A percentile compares a stretch with the other conserved stretches of the same genome.
Conservation (phyloP, 2,113 vertebrate species). For the Procavia capensis region DNA sequence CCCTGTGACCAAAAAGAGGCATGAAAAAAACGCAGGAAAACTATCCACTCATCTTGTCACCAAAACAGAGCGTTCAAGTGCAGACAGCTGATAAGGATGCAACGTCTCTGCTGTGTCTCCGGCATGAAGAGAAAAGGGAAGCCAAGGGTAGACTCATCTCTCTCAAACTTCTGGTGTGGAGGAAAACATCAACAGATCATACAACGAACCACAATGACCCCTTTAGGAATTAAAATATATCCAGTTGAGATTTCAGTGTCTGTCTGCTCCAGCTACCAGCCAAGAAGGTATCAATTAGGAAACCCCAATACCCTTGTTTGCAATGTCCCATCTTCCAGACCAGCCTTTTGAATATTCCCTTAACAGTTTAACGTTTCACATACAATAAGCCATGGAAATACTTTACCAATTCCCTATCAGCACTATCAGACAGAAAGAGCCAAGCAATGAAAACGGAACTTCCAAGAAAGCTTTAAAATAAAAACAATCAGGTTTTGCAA, state of each 20-base stretch:
- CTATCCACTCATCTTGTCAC: background rate
- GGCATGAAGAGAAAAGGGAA: background rate
- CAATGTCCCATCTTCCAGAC: background rate
- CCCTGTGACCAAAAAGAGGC: background rate
- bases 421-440: background rate
- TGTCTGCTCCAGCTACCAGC: background rate
- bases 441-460: slow-evolving; percentile 50
- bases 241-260: background rate
- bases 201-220: background rate
- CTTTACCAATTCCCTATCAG: background rate
- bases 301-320: background rate
- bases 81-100: background rate
- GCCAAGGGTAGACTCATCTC: background rate
- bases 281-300: background rate
- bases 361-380: background rate
- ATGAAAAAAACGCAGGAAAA: background rate
- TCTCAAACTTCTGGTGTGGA: background rate
- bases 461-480: slow-evolving; percentile 67
- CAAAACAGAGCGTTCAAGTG: background rate
- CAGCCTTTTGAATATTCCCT: background rate
- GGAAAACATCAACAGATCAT: background rate
- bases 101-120: background rate
- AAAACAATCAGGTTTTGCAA: slow-evolving; percentile 44
- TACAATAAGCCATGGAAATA: background rate
- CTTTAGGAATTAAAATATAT: background rate